Percentiles rank a stretch among this genome's conserved stretches.
Conservation (phyloP, 1,140 invertebrate genomes). For the Charaxes varanes region DNA sequence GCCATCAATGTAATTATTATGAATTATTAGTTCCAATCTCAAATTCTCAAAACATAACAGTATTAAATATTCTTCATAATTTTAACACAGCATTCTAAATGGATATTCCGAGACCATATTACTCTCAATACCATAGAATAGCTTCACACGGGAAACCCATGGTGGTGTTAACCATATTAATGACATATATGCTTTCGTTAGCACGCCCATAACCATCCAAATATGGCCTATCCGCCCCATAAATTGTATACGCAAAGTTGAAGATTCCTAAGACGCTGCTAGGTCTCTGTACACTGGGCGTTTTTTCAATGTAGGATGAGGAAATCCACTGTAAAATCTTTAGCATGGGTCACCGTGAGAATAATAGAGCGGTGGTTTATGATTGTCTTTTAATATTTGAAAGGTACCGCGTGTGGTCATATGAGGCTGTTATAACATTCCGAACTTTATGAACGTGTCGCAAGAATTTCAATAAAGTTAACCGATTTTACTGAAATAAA, state of each 20-base stretch:
- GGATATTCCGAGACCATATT: slow-evolving; percentile 20
- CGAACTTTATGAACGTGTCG: no score
- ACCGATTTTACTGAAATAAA: no score
- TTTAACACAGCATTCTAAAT: slow-evolving; percentile 28
- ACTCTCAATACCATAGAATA: slow-evolving; percentile 22
- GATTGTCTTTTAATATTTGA: slow-evolving; percentile 18
- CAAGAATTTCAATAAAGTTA: no score
- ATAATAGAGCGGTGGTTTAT: slow-evolving; percentile 21
- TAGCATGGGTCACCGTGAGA: slow-evolving; percentile 36
- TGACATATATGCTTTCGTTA: slow-evolving; percentile 40
- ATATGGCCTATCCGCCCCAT: slow-evolving; percentile 10
- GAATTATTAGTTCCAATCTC: no score
- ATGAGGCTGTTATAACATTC: no score
- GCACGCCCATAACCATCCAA: slow-evolving; percentile 26
- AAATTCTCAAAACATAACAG: no score
- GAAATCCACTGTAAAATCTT: slow-evolving; percentile 36
- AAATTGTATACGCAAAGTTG: neutral
- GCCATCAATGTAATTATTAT: no score
- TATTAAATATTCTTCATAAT: slow-evolving; percentile 27
- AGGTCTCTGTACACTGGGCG: slow-evolving; percentile 10
- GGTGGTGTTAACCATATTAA: slow-evolving; percentile 52
- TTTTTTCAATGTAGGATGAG: slow-evolving; percentile 29
- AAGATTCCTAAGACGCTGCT: neutral
- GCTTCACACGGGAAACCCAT: slow-evolving; percentile 51
- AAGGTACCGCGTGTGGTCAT: slow-evolving; percentile 10